Evolutionary conservation across 2,888 invertebrate species (phyloP), one percentile per base, ranked within the genome.

Genomic region (Nysson spinosus): DNA sequence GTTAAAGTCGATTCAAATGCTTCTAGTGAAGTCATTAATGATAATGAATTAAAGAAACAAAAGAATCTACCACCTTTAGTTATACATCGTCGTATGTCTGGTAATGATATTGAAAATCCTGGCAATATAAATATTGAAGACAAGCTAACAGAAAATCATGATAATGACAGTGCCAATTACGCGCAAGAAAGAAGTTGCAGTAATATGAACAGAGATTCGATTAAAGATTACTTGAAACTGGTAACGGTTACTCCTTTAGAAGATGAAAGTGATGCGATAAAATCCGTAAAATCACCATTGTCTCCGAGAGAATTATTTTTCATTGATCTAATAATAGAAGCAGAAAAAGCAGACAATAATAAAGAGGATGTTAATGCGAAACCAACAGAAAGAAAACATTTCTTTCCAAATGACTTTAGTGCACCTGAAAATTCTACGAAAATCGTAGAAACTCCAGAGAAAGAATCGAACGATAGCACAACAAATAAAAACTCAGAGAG

Each of bases 291-390:
- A 20, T 56, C 64, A 7, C 79, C 84, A 5, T 58, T 88, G 51
- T 83, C 87, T 5, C 88, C 88, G 0, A 76, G 88, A 30, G 87
- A 88, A 68, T 69, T 87, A 55, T 88, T 88, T 64, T 88, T 88
- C 60, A 80, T 84, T 16, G 88, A 88, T 74, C 70, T 88, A 24
- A 83, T 87, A 20, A 81, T 80, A 61, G 79, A 77, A 26, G 86
- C 84, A 0, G 83, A 85, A n/a, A 69, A 58, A 40, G 64, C 58
- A 1, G 74, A 77, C 12, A 44, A 28, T 22, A 35, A 19, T 14
- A 51, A 50, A 28, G 43, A 2, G 16, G 35, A 9, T 5, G 12
- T n/a, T 5, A 28, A 35, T 17, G 14, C 19, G 4, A 7, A 19
- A 14, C 6, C 4, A 3, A 32, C 17, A 3, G 54, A 40, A 2